Conservation (phyloP, 2,113 vertebrate genomes). For the Peucedramus taeniatus region DNA sequence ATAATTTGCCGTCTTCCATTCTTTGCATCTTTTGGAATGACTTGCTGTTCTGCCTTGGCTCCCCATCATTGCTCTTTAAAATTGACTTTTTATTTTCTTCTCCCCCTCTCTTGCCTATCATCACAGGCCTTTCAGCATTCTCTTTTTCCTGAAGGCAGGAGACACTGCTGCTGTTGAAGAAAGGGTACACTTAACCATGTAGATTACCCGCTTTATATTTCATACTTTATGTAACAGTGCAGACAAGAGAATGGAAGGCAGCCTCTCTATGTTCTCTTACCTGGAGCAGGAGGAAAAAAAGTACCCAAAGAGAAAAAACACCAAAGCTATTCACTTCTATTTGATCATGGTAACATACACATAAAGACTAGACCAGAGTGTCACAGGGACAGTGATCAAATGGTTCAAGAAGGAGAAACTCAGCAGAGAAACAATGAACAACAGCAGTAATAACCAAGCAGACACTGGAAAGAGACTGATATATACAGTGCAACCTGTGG, state of each 20-base stretch:
- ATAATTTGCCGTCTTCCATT: not conserved
- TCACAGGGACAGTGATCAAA: not conserved
- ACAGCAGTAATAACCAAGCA: not conserved
- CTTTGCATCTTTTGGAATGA: not conserved
- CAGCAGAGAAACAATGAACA: not conserved
- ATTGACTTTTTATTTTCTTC: not conserved
- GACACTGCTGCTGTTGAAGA: not conserved
- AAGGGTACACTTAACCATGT: not conserved
- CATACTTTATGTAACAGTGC: not conserved
- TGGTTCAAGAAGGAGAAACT: not conserved
- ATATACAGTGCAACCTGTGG: not conserved
- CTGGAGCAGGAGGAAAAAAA: not conserved
- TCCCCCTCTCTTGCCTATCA: not conserved
- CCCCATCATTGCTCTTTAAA: not conserved
- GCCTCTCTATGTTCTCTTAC: not conserved
- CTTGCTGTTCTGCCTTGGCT: not conserved
- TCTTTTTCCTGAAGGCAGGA: not conserved
- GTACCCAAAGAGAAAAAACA: not conserved
- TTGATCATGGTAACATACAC: not conserved
- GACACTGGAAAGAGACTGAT: not conserved
- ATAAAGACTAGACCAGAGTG: not conserved
- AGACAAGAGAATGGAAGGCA: not conserved
- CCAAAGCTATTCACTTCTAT: not conserved
- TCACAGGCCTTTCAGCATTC: not conserved
- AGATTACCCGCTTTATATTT: not conserved